Evolutionary conservation across 1,140 invertebrate genomes (phyloP).

Genomic region (Drosophila oshimai): DNA sequence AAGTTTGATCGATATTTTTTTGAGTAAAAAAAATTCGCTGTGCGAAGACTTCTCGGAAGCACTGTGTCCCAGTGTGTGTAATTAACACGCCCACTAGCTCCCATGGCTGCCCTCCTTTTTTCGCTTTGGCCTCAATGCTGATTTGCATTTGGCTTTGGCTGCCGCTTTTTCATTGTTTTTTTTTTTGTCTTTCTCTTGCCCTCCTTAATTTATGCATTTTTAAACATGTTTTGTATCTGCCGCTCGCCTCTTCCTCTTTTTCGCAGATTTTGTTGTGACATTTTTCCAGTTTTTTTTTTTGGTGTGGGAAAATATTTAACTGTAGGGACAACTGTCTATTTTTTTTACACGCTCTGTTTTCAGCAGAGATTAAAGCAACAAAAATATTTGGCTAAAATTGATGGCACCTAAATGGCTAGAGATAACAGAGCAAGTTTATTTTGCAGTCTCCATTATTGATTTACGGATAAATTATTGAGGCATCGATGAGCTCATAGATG

Average conservation of each 20-base stretch:
- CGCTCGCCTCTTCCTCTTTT: slow-evolving; percentile 4
- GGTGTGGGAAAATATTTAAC: slow-evolving; percentile 63
- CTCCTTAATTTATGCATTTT: slow-evolving; percentile 72
- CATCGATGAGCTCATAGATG: slow-evolving; percentile 12
- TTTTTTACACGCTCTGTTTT: slow-evolving; percentile 3
- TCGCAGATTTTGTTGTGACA: slow-evolving; percentile 39
- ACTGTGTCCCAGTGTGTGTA: slow-evolving; percentile 21
- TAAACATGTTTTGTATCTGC: slow-evolving; percentile 67
- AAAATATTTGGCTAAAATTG: slow-evolving; percentile 8
- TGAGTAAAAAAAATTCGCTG: background rate
- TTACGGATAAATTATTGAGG: slow-evolving; percentile 23
- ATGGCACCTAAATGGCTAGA: slow-evolving; percentile 4
- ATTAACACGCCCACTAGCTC: slow-evolving; percentile 56
- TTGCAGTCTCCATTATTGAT: slow-evolving; percentile 19
- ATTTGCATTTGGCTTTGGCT: slow-evolving; percentile 59
- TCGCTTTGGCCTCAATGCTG: slow-evolving; percentile 28
- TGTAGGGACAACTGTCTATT: background rate
- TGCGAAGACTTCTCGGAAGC: slow-evolving; percentile 1
- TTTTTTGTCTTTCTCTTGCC: background rate
- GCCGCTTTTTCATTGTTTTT: slow-evolving; percentile 34
- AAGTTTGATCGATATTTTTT: background rate
- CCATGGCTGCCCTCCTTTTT: slow-evolving; percentile 27
- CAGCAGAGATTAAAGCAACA: slow-evolving; percentile 2
- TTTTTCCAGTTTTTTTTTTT: slow-evolving; percentile 25
- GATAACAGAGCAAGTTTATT: slow-evolving; percentile 18